Percentiles rank a stretch among this genome's conserved stretches.
phyloP scores from a whole-genome alignment of 2,797 vertebrate species.

The Chelon labrosus region DNA sequence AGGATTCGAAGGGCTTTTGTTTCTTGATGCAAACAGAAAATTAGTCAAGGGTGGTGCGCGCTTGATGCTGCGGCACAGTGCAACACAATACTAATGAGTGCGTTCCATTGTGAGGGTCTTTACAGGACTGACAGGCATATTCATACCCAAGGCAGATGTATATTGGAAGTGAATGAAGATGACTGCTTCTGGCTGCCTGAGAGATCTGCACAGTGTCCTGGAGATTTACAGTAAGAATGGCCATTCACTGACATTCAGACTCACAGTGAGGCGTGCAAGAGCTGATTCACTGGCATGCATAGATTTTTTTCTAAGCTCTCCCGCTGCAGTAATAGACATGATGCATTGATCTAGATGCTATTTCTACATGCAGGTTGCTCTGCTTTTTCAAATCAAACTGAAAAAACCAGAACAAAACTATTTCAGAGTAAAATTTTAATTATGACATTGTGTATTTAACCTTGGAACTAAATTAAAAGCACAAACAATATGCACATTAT shows the following conservation, averaged over 20 bases:
- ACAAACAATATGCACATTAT: too few relatives aligned
- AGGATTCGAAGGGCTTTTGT: conserved; percentile 83
- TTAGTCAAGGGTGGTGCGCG: conserved; percentile 82
- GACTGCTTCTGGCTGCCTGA: conserved; percentile 49
- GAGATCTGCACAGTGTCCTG: conserved; percentile 46
- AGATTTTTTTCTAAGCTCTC: conserved; percentile 56
- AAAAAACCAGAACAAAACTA: conserved; percentile 6
- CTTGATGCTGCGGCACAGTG: conserved; percentile 75
- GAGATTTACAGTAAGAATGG: conserved; percentile 53
- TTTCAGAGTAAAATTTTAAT: not conserved
- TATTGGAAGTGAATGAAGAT: conserved; percentile 53
- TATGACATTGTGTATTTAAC: too few relatives aligned
- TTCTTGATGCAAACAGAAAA: conserved; percentile 85
- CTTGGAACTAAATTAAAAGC: too few relatives aligned
- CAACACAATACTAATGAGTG: conserved; percentile 83
- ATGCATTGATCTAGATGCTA: conserved; percentile 40
- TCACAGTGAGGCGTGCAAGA: conserved; percentile 24
- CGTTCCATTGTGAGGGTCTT: conserved; percentile 74
- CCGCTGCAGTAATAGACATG: conserved; percentile 34
- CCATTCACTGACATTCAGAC: conserved; percentile 24
- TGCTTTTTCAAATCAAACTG: conserved; percentile 32
- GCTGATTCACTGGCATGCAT: conserved; percentile 28
- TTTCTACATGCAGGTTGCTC: conserved; percentile 1
- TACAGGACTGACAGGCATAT: conserved; percentile 77
- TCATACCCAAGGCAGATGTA: conserved; percentile 71